Evolutionary conservation across 2,113 vertebrate species (phyloP), one percentile per base, ranked within the genome.

Genomic region (Nannobrachium achirus): DNA sequence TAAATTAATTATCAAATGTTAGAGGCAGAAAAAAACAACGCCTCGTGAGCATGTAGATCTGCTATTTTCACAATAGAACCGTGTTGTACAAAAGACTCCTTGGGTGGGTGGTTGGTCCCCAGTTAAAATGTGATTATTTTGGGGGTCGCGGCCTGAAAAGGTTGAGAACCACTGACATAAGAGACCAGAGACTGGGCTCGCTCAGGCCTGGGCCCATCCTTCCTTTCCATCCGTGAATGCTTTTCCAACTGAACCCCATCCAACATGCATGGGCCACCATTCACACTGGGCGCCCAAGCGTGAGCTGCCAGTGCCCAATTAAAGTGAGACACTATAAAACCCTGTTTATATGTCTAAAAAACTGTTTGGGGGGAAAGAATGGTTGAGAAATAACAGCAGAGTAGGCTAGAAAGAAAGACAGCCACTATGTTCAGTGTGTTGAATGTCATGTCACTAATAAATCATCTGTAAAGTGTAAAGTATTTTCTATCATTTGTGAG

Each of bases 281-380:
- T 79, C 66, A 74, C 41, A 65, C 20, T 2, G 50, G 45, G 73
- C 69, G 56, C 45, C 7, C 3, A 53, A 65, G 57, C 63, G 39
- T 52, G 57, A 69, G 69, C 15, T 15, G 19, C 16, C 61, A 38
- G 60, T 33, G 7, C 2, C 64, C 60, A 80, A 64, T 69, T 72
- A 68, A 61, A 72, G 10, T 8, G 14, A 55, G 45, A 46, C 63
- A 61, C 56, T 71, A 70, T 67, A 56, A 69, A 62, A 58, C 55
- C 40, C 64, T 68, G 49, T 63, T 59, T 58, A 66, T 58, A 33
- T 45, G 18, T n/a, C 19, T n/a, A 6, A n/a, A 15, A 66, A 48
- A 71, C 59, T 46, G 13, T 56, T 33, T 8, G 52, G n/a, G 15
- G 7, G 42, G 45, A 25, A 38, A 14, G 13, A 65, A 45, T 33